These are phyloP conservation scores for Tor tambroides DNA, from an alignment of 2,113 vertebrate species.

Conservation along the genomic window DNA sequence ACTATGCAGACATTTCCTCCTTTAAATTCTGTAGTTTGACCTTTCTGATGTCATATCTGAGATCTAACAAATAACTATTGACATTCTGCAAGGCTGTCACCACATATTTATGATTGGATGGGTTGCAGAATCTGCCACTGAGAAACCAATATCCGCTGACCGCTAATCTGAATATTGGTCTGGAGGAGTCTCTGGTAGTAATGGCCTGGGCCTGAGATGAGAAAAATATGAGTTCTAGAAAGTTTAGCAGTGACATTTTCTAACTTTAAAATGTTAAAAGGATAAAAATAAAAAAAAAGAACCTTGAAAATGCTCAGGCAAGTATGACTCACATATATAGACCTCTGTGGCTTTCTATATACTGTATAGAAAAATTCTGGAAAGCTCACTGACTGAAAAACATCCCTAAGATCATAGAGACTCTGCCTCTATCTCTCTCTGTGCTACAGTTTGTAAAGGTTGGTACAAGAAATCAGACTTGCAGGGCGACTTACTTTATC, in stretches of 20 bases:
- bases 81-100: constrained; percentile 1
- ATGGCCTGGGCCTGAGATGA: background rate
- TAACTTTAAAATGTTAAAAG: background rate
- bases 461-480: constrained; percentile 3
- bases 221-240: background rate
- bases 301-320: too few species aligned
- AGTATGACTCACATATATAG: background rate
- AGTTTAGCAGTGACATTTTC: background rate
- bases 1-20: background rate
- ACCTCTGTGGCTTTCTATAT: background rate
- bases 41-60: background rate
- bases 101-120: background rate
- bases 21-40: background rate
- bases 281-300: background rate
- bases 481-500: constrained; percentile 83
- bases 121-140: background rate
- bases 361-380: background rate
- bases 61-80: background rate
- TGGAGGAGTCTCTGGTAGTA: background rate
- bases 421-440: background rate
- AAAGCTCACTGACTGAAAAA: constrained; percentile 17
- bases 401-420: background rate
- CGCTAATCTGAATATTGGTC: background rate
- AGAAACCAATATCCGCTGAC: background rate
- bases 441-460: constrained; percentile 12